Percentiles rank a stretch among this genome's conserved stretches.
phyloP scores from a whole-genome alignment of 2,888 invertebrate genomes.

The Campoplex nolae region DNA sequence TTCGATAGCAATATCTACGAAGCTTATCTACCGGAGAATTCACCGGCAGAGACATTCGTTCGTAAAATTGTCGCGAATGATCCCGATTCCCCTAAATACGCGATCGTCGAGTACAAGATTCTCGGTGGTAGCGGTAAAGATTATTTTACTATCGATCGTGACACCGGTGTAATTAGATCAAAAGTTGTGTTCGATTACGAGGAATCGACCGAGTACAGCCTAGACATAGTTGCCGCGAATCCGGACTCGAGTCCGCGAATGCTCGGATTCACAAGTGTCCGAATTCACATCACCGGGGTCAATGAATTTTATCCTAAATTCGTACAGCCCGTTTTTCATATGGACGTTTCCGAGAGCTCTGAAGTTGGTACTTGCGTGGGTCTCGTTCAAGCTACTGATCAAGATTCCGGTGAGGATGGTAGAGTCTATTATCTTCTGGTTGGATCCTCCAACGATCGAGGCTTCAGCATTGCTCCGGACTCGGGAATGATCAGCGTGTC shows the following conservation, averaged over 20 bases:
- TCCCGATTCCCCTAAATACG: constrained; percentile 94
- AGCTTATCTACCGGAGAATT: constrained; percentile 93
- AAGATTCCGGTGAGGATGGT: constrained; percentile 95
- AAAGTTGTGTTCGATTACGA: constrained; percentile 95
- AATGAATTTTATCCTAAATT: constrained; percentile 96
- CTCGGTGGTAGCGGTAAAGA: constrained; percentile 91
- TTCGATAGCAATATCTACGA: constrained; percentile 92
- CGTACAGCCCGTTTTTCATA: constrained; percentile 95
- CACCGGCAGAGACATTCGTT: constrained; percentile 90
- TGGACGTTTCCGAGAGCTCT: constrained; percentile 96
- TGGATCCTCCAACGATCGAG: constrained; percentile 96
- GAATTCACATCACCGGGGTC: constrained; percentile 92
- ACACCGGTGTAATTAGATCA: constrained; percentile 91
- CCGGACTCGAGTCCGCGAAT: constrained; percentile 90
- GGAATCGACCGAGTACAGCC: constrained; percentile 90
- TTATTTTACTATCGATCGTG: constrained; percentile 91
- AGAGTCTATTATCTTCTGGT: constrained; percentile 96
- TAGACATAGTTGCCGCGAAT: constrained; percentile 94
- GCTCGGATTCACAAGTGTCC: constrained; percentile 90
- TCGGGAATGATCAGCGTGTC: constrained; percentile 94
- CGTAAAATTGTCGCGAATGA: constrained; percentile 91
- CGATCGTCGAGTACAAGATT: constrained; percentile 93
- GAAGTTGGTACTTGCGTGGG: constrained; percentile 94
- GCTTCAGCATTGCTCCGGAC: constrained; percentile 93
- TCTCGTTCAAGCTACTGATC: constrained; percentile 94